phyloP scores from a whole-genome alignment of 2,888 invertebrate species.

The Lydus trimaculatus region DNA sequence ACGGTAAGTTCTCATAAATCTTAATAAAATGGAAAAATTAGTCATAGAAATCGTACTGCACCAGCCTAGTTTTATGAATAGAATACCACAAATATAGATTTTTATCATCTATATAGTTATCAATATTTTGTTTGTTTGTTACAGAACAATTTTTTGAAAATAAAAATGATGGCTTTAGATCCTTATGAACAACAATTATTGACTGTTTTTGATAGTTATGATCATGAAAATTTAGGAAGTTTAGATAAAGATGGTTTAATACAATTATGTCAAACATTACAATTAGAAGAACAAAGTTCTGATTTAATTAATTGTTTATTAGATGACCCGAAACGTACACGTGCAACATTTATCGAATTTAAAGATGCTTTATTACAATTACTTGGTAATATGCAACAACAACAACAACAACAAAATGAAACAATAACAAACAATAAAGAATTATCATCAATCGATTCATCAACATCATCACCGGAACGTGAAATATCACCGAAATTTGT shows the following conservation, averaged over 20 bases:
- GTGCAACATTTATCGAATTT: slow-evolving; percentile 76
- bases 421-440: slow-evolving; percentile 39
- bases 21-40: background rate
- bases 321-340: slow-evolving; percentile 59
- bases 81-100: background rate
- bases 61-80: background rate
- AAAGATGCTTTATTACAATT: slow-evolving; percentile 77
- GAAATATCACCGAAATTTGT: slow-evolving; percentile 78
- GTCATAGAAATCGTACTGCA: background rate
- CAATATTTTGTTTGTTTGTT: background rate
- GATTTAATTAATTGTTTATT: slow-evolving; percentile 70
- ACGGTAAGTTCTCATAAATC: background rate
- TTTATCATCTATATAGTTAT: background rate
- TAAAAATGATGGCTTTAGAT: slow-evolving; percentile 61
- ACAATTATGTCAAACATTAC: slow-evolving; percentile 77
- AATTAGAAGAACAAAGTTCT: slow-evolving; percentile 76
- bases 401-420: slow-evolving; percentile 35
- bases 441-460: slow-evolving; percentile 51
- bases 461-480: slow-evolving; percentile 68
- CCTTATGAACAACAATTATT: slow-evolving; percentile 84
- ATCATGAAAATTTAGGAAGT: slow-evolving; percentile 72
- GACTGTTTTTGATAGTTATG: slow-evolving; percentile 81
- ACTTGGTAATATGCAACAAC: slow-evolving; percentile 64
- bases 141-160: background rate
- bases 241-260: slow-evolving; percentile 72